Conservation (phyloP, 1,140 invertebrate genomes). For the Elymnias hypermnestra region DNA sequence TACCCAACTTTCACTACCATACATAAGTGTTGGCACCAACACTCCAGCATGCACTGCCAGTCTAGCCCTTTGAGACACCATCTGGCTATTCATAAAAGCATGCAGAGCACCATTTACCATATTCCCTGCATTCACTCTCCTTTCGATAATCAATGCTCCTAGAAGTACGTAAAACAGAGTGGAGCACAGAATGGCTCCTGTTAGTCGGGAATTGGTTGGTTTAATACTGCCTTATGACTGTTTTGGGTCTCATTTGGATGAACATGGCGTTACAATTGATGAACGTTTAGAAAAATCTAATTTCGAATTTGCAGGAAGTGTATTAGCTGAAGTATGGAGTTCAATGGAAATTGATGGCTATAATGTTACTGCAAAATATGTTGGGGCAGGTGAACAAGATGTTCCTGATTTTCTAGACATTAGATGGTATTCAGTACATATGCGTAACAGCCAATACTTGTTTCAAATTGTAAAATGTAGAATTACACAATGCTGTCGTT, state of each 20-base stretch:
- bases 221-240: constrained; percentile 55
- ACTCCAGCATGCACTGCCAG: too few species aligned
- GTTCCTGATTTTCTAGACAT: constrained; percentile 19
- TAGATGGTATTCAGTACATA: constrained; percentile 25
- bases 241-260: constrained; percentile 56
- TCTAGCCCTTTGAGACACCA: too few species aligned
- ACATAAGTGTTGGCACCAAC: too few species aligned
- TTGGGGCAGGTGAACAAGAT: constrained; percentile 24
- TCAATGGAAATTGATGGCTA: constrained; percentile 24
- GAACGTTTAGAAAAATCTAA: constrained; percentile 16
- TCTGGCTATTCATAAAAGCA: too few species aligned
- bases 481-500: constrained; percentile 11
- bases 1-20: too few species aligned
- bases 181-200: constrained; percentile 51
- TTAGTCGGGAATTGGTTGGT: constrained; percentile 50
- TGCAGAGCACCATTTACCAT: too few species aligned
- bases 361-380: constrained; percentile 27
- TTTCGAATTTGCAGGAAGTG: constrained; percentile 16
- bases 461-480: constrained; percentile 19
- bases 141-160: too few species aligned
- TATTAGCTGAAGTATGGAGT: constrained; percentile 10
- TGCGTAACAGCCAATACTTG: constrained; percentile 21
- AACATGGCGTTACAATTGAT: constrained; percentile 13
- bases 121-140: too few species aligned
- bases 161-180: constrained; percentile 38